phyloP scores from a whole-genome alignment of 2,888 invertebrate species.

The Dynastes maya region DNA sequence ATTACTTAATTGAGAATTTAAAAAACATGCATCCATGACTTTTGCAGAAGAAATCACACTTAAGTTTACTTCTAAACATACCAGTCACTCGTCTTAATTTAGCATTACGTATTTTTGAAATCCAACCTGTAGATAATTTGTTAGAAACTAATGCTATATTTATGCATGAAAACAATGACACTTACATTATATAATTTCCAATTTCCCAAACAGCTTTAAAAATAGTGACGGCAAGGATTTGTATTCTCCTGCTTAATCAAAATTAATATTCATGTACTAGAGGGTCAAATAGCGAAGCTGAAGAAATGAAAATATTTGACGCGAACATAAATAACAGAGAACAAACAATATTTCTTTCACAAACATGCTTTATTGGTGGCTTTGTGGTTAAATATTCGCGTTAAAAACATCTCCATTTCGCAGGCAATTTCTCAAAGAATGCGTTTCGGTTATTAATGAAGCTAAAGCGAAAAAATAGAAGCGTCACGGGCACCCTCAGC shows the following conservation, averaged over 20 bases:
- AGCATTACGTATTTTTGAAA: no score
- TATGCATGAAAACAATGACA: no score
- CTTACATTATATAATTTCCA: no score
- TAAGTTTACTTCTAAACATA: no score
- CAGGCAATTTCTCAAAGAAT: conserved; percentile 46
- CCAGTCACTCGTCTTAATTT: no score
- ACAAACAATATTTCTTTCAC: conserved; percentile 44
- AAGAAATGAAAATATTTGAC: conserved; percentile 34
- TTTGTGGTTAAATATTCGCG: conserved; percentile 36
- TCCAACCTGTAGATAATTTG: no score
- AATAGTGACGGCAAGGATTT: not conserved
- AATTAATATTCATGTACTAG: not conserved
- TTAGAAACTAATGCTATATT: no score
- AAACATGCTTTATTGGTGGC: conserved; percentile 30
- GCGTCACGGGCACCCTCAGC: conserved; percentile 7
- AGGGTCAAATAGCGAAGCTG: not conserved
- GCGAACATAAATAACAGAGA: conserved; percentile 35
- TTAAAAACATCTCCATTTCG: conserved; percentile 46
- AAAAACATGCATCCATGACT: no score
- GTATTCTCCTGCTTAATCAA: not conserved
- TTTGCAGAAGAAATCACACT: no score
- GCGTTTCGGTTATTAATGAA: conserved; percentile 42
- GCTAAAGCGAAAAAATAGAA: conserved; percentile 32
- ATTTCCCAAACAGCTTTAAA: not conserved
- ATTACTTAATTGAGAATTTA: no score